phyloP scores from a whole-genome alignment of 2,113 vertebrate species.

The Heterotis niloticus region DNA sequence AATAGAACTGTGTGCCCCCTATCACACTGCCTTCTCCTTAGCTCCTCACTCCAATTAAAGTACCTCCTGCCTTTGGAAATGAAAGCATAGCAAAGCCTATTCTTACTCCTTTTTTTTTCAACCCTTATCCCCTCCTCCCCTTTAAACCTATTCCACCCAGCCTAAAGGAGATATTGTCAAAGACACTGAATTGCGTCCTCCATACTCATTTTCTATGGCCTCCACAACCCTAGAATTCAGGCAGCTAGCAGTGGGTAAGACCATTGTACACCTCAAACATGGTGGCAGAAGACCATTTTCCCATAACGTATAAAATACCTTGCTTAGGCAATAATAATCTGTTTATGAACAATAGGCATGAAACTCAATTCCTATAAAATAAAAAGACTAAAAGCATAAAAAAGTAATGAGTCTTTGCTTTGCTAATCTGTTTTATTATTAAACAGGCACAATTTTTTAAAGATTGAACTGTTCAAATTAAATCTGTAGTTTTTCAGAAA shows the following conservation, averaged over 20 bases:
- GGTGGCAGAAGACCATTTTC: conserved; percentile 17
- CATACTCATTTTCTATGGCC: conserved; percentile 35
- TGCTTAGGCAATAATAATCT: neutral
- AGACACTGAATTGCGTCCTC: conserved; percentile 29
- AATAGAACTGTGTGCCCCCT: conserved; percentile 37
- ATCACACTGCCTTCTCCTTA: conserved; percentile 35
- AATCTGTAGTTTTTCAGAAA: no score
- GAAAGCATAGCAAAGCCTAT: neutral
- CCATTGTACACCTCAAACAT: conserved; percentile 31
- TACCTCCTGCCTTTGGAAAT: conserved; percentile 12
- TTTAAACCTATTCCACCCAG: conserved; percentile 7
- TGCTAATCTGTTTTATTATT: no score
- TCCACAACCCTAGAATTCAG: conserved; percentile 35
- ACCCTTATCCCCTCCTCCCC: conserved; percentile 19
- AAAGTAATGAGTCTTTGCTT: no score
- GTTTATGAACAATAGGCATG: no score
- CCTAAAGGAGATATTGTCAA: conserved; percentile 6
- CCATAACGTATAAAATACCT: neutral
- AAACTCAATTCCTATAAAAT: no score
- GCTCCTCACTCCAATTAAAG: conserved; percentile 20
- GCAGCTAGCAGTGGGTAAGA: conserved; percentile 20
- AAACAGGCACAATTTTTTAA: no score
- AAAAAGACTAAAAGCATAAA: no score
- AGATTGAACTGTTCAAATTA: no score
- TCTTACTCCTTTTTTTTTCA: conserved; percentile 7